Evolutionary conservation across 2,888 invertebrate genomes (phyloP), one percentile per base, ranked within the genome.

Genomic region (Cetonia aurata): DNA sequence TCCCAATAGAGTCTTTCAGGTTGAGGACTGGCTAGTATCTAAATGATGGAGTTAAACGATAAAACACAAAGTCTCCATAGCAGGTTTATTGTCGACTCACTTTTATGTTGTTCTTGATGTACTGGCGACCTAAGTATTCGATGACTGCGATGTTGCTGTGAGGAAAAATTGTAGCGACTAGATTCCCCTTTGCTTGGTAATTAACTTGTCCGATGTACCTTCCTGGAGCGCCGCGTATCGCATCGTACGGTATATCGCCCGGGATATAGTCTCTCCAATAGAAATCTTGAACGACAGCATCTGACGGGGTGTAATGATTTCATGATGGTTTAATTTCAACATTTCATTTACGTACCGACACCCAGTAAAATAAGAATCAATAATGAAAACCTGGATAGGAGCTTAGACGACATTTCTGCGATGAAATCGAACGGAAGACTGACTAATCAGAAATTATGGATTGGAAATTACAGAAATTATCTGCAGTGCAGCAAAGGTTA

Each of bases 191-290:
- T 44, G 12, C 31, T 2, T 60, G n/a, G 44, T 46, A 48, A 13
- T 60, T 60, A 10, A 60, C 46, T 60, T 60, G 60, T 2, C 60
- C 60, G 12, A 60, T 60, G 9, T 60, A 60, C 13, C 13, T 48
- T 25, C 60, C 48, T 0, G 25, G 46, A 15, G 46, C 46, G 17
- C 46, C 60, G n/a, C 46, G 19, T n/a, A 60, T 10, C 0, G 60
- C 60, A 48, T 60, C 60, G n/a, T 48, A 9, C 8, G 60, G 60
- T 31, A 60, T 46, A 12, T 60, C 13, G 8, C 25, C 31, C 0
- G n/a, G 60, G 10, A 19, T 60, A 46, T 60, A 60, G 25, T 60
- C 60, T 13, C 60, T 60, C 60, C 60, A 60, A 25, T 46, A 60
- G 15, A 33, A 48, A 31, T 48, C 60, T 46, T 48, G 60, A 15